Evolutionary conservation across 2,113 vertebrate species (phyloP).

Genomic region (Ageneiosus marmoratus): DNA sequence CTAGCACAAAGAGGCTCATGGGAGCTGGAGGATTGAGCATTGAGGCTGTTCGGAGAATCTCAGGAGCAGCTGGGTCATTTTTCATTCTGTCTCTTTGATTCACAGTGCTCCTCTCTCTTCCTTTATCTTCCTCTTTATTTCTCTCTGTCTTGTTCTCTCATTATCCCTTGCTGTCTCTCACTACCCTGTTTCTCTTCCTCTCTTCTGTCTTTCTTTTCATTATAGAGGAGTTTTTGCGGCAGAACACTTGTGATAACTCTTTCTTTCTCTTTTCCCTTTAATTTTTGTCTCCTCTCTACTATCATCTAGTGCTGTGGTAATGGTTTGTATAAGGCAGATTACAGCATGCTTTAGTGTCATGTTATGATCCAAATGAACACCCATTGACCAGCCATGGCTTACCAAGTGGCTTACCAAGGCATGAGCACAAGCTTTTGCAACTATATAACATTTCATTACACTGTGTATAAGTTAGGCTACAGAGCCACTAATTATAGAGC

Average conservation of each 20-base stretch:
- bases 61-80: background rate
- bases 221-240: background rate
- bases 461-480: background rate
- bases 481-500: background rate
- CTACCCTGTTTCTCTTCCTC: background rate
- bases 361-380: background rate
- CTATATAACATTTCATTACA: background rate
- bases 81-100: conserved; percentile 4
- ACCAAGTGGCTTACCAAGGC: background rate
- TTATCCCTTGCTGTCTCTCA: background rate
- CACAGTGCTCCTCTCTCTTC: background rate
- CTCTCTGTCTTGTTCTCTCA: background rate
- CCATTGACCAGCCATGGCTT: background rate
- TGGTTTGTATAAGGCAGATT: background rate
- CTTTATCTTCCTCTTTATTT: conserved; percentile 12
- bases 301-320: background rate
- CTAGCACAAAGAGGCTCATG: conserved; percentile 13
- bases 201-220: conserved; percentile 1
- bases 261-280: background rate
- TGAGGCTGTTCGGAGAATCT: background rate
- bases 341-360: background rate
- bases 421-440: background rate
- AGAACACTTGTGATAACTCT: background rate
- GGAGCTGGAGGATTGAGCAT: background rate
- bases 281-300: background rate